Evolutionary conservation across 2,888 invertebrate genomes (phyloP), one percentile per base, ranked within the genome.

Genomic region (Iselma pallidipennis): DNA sequence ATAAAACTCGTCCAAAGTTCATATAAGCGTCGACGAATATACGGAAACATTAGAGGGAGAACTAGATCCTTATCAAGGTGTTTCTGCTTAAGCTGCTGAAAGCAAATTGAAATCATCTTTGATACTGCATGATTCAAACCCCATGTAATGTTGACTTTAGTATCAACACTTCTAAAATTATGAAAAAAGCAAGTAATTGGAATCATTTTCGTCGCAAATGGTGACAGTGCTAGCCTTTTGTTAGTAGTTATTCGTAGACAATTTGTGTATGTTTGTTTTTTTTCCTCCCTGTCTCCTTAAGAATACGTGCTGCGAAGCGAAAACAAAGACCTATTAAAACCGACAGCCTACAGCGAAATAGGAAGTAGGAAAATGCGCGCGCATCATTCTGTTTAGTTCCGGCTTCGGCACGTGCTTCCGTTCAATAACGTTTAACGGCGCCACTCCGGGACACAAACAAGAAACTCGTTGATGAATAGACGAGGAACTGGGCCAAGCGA

Each of bases 401-500:
- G 70, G 69, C 59, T 67, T 66, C 60, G 66, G 71, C 74, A 74
- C 74, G 74, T 74, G 74, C 71, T 74, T 73, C 74, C 73, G 73
- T 68, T 73, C 72, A 71, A 72, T 71, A 72, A 67, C 66, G 61
- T 68, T 68, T 68, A 68, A 65, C 64, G 67, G 59, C 65, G 56
- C 62, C 70, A 68, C 68, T 63, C 67, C 58, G 66, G 56, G 62
- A 61, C 53, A 61, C 65, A 68, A 68, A 68, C 68, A 68, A 68
- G 69, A 69, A 69, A 65, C 67, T 59, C 57, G 45, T 61, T 61
- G 66, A 68, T 66, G 61, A 66, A 66, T 61, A 65, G 66, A 50
- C 33, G 56, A 45, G 57, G 59, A 66, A 65, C 57, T 59, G 65
- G 68, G 59, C 61, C 61, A 49, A 60, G 62, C 63, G 57, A 56